These are phyloP conservation scores for Drosophila bifasciata DNA, from an alignment of 1,140 invertebrate species.

Conservation along the genomic window DNA sequence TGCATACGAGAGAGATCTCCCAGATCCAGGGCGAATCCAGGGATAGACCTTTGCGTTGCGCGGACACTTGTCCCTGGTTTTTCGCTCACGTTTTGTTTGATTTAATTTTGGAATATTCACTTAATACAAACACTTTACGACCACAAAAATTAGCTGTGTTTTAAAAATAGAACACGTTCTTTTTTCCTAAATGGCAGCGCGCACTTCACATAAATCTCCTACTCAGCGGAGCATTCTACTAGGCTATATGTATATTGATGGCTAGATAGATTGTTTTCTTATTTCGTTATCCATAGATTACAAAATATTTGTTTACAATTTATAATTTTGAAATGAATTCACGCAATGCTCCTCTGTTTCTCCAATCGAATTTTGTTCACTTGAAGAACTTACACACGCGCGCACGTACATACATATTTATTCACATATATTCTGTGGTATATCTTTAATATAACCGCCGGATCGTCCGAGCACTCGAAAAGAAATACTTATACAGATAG, in stretches of 20 bases:
- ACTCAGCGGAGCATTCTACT: slow-evolving; percentile 25
- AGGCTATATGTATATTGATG: slow-evolving; percentile 24
- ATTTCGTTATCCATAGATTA: slow-evolving; percentile 27
- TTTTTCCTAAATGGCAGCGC: slow-evolving; percentile 71
- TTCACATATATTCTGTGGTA: slow-evolving; percentile 1
- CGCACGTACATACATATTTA: slow-evolving; percentile 34
- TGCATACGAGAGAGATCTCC: not conserved
- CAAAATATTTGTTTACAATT: slow-evolving; percentile 65
- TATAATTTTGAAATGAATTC: slow-evolving; percentile 45
- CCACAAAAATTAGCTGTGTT: slow-evolving; percentile 79
- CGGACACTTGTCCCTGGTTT: not conserved
- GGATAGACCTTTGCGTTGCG: slow-evolving; percentile 1
- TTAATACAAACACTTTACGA: slow-evolving; percentile 58
- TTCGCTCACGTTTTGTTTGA: slow-evolving; percentile 21
- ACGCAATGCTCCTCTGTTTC: slow-evolving; percentile 27
- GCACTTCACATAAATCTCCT: slow-evolving; percentile 57
- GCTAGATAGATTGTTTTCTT: slow-evolving; percentile 19
- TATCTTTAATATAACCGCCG: slow-evolving; percentile 73
- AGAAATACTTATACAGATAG: slow-evolving; percentile 76
- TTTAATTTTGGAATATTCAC: slow-evolving; percentile 61
- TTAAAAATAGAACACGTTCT: slow-evolving; percentile 81
- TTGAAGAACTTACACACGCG: slow-evolving; percentile 40
- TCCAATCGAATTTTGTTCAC: slow-evolving; percentile 54
- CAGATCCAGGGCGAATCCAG: not conserved
- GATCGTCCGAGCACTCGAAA: slow-evolving; percentile 71